Base-by-base conservation (phyloP, 2,888 invertebrate species). In the Agrotis puta region DNA sequence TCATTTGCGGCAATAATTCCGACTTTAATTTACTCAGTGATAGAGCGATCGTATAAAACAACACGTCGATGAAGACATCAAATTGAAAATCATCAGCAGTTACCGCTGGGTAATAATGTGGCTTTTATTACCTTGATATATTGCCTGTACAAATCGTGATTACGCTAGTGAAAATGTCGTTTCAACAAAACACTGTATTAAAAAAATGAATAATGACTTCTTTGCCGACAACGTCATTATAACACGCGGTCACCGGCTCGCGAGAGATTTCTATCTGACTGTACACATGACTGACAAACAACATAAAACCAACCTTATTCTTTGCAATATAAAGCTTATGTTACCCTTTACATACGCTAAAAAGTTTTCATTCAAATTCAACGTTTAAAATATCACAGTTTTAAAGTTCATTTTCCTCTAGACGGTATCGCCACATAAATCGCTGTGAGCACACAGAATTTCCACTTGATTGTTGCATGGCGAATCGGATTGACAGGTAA, bases 181-280 rank as follows among this genome's bases (percentile, higher is more conserved):
- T 94, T 94, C 94, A 93, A 95, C 95, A 95, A 95, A 95, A 95
- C 94, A 93, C 91, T 94, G 94, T 94, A 94, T 95, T 94, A 95
- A 95, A 95, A 95, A 95, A 95, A 95, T 95, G 95, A 95, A 93
- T 95, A 95, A 95, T 95, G 95, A 94, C 95, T 95, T 93, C 94
- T 94, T 93, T 91, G 90, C 93, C 93, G 94, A 92, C 94, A 91
- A 91, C 93, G 92, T 94, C 94, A 95, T 95, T 95, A 95, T 89
- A 88, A 88, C 89, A 88, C 89, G 92, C 93, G 94, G 94, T 94
- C 94, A 92, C 89, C 89, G 90, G 89, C 91, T 87, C 85, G 89
- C 86, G 77, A 89, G 92, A 94, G 94, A 94, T 95, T 93, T 93
- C 94, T 94, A 95, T 94, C 95, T 91, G 85, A 81, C 74, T 79